Evolutionary conservation across 92 coral and sea anemone species (phyloP).

Genomic region (Palythoa grandis): DNA sequence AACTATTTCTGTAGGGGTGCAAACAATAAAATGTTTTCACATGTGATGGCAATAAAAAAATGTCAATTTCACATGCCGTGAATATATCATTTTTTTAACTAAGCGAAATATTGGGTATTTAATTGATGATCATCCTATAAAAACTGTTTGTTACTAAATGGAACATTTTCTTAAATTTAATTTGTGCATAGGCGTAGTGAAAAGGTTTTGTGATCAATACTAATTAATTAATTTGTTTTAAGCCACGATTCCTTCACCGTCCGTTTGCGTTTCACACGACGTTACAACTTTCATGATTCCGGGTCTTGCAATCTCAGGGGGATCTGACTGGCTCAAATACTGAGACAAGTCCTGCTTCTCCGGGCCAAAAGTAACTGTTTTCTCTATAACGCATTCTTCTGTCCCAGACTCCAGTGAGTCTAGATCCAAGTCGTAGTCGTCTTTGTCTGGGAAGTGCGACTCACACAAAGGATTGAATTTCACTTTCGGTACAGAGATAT

Average conservation of each 20-base stretch:
- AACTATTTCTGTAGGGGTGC: too few species aligned
- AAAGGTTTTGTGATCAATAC: too few species aligned
- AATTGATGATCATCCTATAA: too few species aligned
- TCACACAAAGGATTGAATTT: conserved; percentile 28
- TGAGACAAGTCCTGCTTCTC: not conserved
- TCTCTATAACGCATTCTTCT: conserved; percentile 10
- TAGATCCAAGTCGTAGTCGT: conserved; percentile 1
- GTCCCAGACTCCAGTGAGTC: conserved; percentile 32
- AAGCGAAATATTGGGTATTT: too few species aligned
- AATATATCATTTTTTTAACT: too few species aligned
- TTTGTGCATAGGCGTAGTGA: too few species aligned
- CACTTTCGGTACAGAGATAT: conserved; percentile 17
- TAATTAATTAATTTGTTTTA: not conserved
- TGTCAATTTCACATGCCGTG: too few species aligned
- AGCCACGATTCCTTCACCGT: not conserved
- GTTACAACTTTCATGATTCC: conserved; percentile 20
- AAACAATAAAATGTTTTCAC: too few species aligned
- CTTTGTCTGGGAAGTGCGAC: not conserved
- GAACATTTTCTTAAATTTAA: too few species aligned
- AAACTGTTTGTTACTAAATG: too few species aligned
- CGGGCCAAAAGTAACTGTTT: conserved; percentile 32
- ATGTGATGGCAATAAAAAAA: too few species aligned
- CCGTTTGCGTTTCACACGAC: conserved; percentile 38
- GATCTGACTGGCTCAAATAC: conserved; percentile 2
- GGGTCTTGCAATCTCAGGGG: conserved; percentile 5